Percentiles rank a stretch among this genome's conserved stretches.
These are phyloP conservation scores for Drosophila barbarae DNA, from an alignment of 2,888 invertebrate species.

Conservation along the genomic window DNA sequence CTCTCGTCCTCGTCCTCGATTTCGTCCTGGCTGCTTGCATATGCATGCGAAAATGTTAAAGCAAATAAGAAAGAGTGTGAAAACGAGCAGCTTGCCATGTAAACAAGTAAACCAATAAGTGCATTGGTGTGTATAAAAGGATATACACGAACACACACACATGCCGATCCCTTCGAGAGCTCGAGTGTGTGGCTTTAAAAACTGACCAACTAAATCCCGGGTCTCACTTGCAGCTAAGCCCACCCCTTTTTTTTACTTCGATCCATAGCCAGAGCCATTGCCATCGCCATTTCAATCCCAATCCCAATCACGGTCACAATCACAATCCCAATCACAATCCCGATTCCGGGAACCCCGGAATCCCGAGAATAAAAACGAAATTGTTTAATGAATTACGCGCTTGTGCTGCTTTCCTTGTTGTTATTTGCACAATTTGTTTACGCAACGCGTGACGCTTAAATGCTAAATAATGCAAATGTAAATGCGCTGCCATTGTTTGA, in stretches of 20 bases:
- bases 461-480: slow-evolving; percentile 75
- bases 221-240: slow-evolving; percentile 43
- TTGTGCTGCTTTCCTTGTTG: slow-evolving; percentile 33
- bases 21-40: slow-evolving; percentile 65
- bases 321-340: slow-evolving; percentile 7
- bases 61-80: slow-evolving; percentile 75
- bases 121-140: slow-evolving; percentile 47
- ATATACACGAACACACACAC: slow-evolving; percentile 28
- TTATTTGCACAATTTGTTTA: slow-evolving; percentile 72
- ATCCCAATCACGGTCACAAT: slow-evolving; percentile 1
- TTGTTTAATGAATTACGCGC: slow-evolving; percentile 68
- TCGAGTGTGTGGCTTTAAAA: slow-evolving; percentile 48
- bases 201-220: slow-evolving; percentile 47
- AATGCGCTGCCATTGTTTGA: slow-evolving; percentile 64
- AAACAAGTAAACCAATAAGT: slow-evolving; percentile 75
- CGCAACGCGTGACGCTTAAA: slow-evolving; percentile 75
- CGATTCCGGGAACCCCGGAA: slow-evolving; percentile 2
- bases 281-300: background rate
- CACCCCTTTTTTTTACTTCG: slow-evolving; percentile 1
- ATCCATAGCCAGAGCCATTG: background rate
- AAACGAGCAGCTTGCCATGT: slow-evolving; percentile 75
- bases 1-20: slow-evolving; percentile 9
- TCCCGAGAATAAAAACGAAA: slow-evolving; percentile 39
- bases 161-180: slow-evolving; percentile 23
- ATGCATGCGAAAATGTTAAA: slow-evolving; percentile 74